Evolutionary conservation across 2,888 invertebrate species (phyloP).

Genomic region (Rotaria socialis): DNA sequence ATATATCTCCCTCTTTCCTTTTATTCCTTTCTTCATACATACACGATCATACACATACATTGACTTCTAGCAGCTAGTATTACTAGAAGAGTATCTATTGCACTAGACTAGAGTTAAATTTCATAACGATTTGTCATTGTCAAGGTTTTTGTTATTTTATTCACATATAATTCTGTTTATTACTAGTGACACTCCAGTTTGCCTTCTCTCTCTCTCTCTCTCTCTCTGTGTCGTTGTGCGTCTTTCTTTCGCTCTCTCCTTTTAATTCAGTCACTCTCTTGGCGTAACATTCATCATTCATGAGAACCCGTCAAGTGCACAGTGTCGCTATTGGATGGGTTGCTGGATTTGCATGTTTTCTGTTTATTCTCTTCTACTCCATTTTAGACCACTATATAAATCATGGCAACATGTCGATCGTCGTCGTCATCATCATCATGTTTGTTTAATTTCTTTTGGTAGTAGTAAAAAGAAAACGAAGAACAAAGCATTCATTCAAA

Average conservation of each 20-base stretch:
- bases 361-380: slow-evolving; percentile 8
- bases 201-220: neutral
- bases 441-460: slow-evolving; percentile 25
- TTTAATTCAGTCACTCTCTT: slow-evolving; percentile 1
- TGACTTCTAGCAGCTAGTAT: neutral
- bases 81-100: neutral
- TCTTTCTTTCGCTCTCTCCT: neutral
- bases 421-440: slow-evolving; percentile 4
- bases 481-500: neutral
- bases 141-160: neutral
- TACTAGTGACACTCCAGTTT: neutral
- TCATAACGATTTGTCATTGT: slow-evolving; percentile 34
- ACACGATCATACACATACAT: neutral
- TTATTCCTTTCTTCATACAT: slow-evolving; percentile 1
- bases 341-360: slow-evolving; percentile 20
- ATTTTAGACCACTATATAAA: slow-evolving; percentile 6
- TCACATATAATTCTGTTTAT: neutral
- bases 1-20: neutral
- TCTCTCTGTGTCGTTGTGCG: neutral
- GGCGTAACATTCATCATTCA: neutral
- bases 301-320: neutral
- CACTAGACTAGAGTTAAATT: neutral
- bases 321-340: neutral
- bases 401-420: slow-evolving; percentile 32
- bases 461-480: neutral